phyloP scores from a whole-genome alignment of 2,888 invertebrate genomes.

The Teleogryllus oceanicus region DNA sequence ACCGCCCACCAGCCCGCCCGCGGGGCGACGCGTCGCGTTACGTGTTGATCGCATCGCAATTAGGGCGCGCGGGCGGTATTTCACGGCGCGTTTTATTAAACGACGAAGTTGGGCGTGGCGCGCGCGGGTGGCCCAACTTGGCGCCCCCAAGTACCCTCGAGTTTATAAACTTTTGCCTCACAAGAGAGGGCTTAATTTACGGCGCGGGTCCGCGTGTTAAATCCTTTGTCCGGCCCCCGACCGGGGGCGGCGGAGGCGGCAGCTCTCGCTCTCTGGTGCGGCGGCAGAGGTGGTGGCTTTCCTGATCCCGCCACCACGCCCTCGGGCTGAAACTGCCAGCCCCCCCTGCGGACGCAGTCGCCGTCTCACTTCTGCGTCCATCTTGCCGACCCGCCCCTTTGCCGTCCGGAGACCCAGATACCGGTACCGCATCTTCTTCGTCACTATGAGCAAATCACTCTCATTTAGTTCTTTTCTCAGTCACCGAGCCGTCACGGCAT shows the following conservation, averaged over 20 bases:
- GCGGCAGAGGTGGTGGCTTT: neutral
- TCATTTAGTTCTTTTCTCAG: too few species aligned
- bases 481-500: too few species aligned
- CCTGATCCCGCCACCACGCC: too few species aligned
- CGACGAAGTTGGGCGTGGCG: neutral
- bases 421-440: too few species aligned
- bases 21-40: too few species aligned
- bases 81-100: conserved; percentile 1
- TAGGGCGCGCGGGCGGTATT: neutral
- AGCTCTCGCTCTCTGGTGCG: neutral
- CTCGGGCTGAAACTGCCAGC: too few species aligned
- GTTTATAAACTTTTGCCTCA: conserved; percentile 1
- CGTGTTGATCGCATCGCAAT: neutral
- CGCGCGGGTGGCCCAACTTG: neutral
- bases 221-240: neutral
- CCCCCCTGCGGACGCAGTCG: too few species aligned
- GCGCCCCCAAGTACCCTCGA: neutral
- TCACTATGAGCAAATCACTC: too few species aligned
- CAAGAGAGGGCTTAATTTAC: conserved; percentile 18
- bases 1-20: too few species aligned
- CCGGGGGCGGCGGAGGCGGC: neutral
- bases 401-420: too few species aligned
- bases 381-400: too few species aligned
- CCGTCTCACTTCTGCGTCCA: too few species aligned
- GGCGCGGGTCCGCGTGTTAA: neutral